Evolutionary conservation across 1,140 invertebrate genomes (phyloP).

Genomic region (Calosoma granatense): DNA sequence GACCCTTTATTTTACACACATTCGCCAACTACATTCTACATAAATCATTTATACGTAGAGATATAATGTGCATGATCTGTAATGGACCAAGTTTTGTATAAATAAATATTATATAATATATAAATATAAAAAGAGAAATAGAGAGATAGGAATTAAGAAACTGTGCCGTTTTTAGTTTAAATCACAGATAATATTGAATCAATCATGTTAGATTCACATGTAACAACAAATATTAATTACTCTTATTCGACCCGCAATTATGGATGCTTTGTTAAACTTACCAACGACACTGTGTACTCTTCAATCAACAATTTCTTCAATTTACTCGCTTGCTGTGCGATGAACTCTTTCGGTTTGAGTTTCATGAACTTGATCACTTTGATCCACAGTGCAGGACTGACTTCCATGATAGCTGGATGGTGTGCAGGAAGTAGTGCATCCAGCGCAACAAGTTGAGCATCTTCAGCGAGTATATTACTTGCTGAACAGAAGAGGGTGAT

Average conservation of each 20-base stretch:
- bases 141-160: too few relatives aligned
- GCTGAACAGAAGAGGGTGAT: constrained; percentile 41
- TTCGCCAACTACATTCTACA: too few relatives aligned
- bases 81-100: constrained; percentile 8
- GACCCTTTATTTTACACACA: too few relatives aligned
- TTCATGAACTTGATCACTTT: constrained; percentile 48
- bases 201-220: too few relatives aligned
- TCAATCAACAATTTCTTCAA: constrained; percentile 50
- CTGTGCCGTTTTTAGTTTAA: too few relatives aligned
- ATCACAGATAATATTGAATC: too few relatives aligned
- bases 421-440: constrained; percentile 55
- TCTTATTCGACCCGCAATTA: too few relatives aligned
- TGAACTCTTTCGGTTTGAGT: constrained; percentile 43
- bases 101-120: background rate
- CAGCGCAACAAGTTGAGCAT: constrained; percentile 43
- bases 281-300: constrained; percentile 43
- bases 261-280: constrained; percentile 30
- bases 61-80: too few relatives aligned
- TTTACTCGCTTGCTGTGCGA: constrained; percentile 41
- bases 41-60: too few relatives aligned
- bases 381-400: constrained; percentile 46
- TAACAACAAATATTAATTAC: too few relatives aligned
- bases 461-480: constrained; percentile 36
- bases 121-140: constrained; percentile 11
- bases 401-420: constrained; percentile 49